Evolutionary conservation across 2,113 vertebrate species (phyloP).

Genomic region (Illadopsis cleaveri): DNA sequence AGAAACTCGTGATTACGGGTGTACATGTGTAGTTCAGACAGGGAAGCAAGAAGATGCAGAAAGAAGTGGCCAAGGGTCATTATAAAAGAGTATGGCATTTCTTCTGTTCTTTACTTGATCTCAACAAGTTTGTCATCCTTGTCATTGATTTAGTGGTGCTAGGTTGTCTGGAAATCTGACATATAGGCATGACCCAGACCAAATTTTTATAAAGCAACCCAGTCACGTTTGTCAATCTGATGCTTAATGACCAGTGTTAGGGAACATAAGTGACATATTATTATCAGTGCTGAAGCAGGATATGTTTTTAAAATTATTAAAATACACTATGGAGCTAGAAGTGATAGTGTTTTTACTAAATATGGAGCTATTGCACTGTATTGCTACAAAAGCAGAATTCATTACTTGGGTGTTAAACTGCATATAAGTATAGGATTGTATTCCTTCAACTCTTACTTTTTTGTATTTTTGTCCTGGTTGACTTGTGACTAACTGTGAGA

Average conservation of each 20-base stretch:
- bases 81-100: neutral
- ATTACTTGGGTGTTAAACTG: neutral
- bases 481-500: neutral
- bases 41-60: neutral
- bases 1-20: neutral
- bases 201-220: neutral
- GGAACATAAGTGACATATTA: neutral
- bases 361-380: neutral
- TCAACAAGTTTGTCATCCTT: neutral
- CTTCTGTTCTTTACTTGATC: neutral
- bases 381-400: neutral
- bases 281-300: neutral
- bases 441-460: neutral
- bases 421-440: neutral
- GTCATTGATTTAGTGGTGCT: neutral
- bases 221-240: neutral
- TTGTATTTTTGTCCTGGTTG: neutral
- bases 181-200: neutral
- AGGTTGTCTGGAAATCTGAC: neutral
- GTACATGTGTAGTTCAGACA: fast-evolving
- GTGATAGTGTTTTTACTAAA: neutral
- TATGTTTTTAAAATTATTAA: neutral
- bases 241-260: neutral
- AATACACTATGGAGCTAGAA: neutral
- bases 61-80: neutral